Evolutionary conservation across 2,888 invertebrate genomes (phyloP).

Genomic region (Lissonota sp.): DNA sequence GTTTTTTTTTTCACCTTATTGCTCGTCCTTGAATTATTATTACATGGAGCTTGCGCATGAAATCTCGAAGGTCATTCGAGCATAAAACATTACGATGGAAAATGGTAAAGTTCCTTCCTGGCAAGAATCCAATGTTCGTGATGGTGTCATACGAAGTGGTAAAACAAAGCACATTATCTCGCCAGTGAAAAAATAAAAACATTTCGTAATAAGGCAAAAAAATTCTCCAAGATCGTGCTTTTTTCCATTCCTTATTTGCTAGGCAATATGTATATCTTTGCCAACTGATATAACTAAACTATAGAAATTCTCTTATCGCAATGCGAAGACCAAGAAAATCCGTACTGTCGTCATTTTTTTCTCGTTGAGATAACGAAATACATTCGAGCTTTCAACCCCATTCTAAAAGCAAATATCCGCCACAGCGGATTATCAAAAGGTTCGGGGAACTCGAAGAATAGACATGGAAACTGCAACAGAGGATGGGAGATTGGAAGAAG

Average conservation of each 20-base stretch:
- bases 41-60: background rate
- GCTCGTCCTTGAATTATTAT: constrained; percentile 9
- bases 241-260: constrained; percentile 1
- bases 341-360: background rate
- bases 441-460: constrained; percentile 4
- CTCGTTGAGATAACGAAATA: background rate
- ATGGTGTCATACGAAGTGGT: background rate
- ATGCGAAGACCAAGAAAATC: background rate
- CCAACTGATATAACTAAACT: background rate
- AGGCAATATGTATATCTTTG: background rate
- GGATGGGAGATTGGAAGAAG: constrained; percentile 5
- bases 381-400: background rate
- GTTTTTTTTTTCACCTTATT: background rate
- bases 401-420: background rate
- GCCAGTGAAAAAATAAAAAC: background rate
- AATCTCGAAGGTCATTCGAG: constrained; percentile 10
- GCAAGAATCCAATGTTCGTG: constrained; percentile 10
- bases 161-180: background rate
- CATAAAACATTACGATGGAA: background rate
- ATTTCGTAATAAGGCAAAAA: background rate
- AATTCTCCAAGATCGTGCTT: background rate
- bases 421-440: background rate
- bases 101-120: constrained; percentile 1
- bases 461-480: background rate
- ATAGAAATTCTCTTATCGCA: background rate